Evolutionary conservation across 1,140 invertebrate species (phyloP), one percentile per base, ranked within the genome.

Genomic region (Monochamus saltuarius): DNA sequence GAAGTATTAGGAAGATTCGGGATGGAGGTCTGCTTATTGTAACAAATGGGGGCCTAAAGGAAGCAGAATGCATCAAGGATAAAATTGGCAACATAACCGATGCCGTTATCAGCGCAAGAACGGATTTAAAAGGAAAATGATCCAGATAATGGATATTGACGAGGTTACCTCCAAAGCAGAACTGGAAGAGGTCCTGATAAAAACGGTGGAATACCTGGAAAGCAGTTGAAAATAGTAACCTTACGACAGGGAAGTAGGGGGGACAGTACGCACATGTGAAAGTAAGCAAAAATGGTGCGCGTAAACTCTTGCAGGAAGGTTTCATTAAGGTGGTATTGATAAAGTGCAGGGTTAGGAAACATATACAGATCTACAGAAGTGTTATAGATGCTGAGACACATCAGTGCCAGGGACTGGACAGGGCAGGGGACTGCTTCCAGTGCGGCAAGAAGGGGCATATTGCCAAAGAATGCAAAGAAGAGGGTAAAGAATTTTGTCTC

Each of bases 381-480:
- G n/a, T n/a, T n/a, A n/a, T n/a, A n/a, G n/a, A n/a, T n/a, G n/a
- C n/a, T n/a, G n/a, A n/a, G n/a, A n/a, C n/a, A n/a, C n/a, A 50
- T 4, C 11, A 9, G 7, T 50, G 47, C 19, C 16, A 50, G 7
- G 47, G 47, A 22, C 4, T 9, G 13, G 47, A 50, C 16, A 50
- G 47, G 13, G 8, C 10, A 8, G 19, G 29, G 4, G 7, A 7
- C 22, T 50, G 47, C 13, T 13, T 50, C 16, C 16, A 13, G 13
- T 50, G 47, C 13, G 47, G 47, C 4, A 13, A 50, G 19, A 50
- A 50, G 13, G 19, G 47, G 29, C 47, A 50, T 34, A 17, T 8
- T 6, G 47, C 10, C 8, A 50, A 34, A 8, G 19, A 22, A 9
- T 50, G 9, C 47, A 8, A 50, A 13, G 7, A 7, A 38, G 37